These are phyloP conservation scores for Dasysyrphus tricinctus DNA, from an alignment of 2,888 invertebrate genomes.

Conservation along the genomic window DNA sequence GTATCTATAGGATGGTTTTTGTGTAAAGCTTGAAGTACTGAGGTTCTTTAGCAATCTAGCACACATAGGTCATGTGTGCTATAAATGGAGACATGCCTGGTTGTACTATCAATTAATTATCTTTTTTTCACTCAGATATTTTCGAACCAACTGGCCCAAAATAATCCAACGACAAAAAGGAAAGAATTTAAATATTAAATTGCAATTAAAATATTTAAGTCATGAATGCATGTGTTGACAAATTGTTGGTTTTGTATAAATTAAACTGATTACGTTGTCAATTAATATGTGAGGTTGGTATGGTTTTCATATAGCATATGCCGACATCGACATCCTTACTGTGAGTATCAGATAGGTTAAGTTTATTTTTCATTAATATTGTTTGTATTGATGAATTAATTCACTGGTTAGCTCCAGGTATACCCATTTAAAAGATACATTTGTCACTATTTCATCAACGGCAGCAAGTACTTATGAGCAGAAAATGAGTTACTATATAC, in stretches of 20 bases:
- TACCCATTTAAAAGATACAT: no score
- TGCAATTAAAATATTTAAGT: conserved; percentile 26
- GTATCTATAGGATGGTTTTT: neutral
- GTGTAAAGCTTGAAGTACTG: neutral
- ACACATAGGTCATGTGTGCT: conserved; percentile 14
- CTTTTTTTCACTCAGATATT: conserved; percentile 13
- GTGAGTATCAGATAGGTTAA: neutral
- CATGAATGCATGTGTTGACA: conserved; percentile 10
- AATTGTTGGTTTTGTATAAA: conserved; percentile 44
- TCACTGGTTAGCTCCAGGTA: no score
- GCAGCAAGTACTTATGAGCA: no score
- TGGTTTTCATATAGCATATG: neutral
- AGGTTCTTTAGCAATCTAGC: conserved; percentile 1
- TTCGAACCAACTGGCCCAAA: neutral
- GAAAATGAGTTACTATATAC: no score
- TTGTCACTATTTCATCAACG: no score
- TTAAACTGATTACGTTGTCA: conserved; percentile 66
- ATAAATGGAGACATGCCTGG: neutral
- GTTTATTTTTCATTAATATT: neutral
- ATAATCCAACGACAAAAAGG: neutral
- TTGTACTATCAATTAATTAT: conserved; percentile 39
- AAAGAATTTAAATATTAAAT: conserved; percentile 34
- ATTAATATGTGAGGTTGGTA: conserved; percentile 36
- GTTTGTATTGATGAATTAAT: neutral
- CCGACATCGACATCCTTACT: neutral